Evolutionary conservation across 2,113 vertebrate species (phyloP), one percentile per base, ranked within the genome.

Genomic region (Sturnira hondurensis): DNA sequence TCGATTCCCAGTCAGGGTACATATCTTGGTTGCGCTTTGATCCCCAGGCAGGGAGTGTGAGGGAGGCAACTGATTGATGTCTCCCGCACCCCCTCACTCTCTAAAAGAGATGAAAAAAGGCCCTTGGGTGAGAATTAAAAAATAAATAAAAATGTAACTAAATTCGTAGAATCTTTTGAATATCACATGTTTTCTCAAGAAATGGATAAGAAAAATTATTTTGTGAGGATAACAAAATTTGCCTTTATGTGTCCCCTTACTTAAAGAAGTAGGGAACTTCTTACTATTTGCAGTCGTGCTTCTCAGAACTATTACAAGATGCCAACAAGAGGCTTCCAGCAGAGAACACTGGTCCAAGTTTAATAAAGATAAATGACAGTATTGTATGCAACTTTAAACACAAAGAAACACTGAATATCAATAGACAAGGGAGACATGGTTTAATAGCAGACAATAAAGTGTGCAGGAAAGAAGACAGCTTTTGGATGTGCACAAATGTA

Each of bases 351-450:
- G 16, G 71, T 14, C 26, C 31, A 89, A 85, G 38, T 71, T 71
- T 85, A 86, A 67, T 67, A 89, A 93, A 7, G 54, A 87, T 65
- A 94, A 94, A 52, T 70, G 20, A 54, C 93, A 81, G n/a, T n/a
- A 33, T 15, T 52, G 4, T 24, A 19, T 56, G 89, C 65, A n/a
- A 36, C 24, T 96, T 89, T 89, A 93, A 88, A 95, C 87, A 93
- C 73, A 94, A 96, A 94, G 61, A 91, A 76, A 74, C 52, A 38
- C 16, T 50, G 38, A 12, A 43, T 86, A 84, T 14, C 45, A 73
- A 43, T 20, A 83, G 71, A 84, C n/a, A 83, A 81, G 7, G 31
- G 41, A 87, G 76, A 91, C 20, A 45, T 4, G 28, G 88, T 74
- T 94, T 73, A 83, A 76, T 0, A 61, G 63, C 11, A 95, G 38